These are phyloP conservation scores for Chlorodrepanis virens DNA, from an alignment of 2,113 vertebrate species.

Conservation along the genomic window DNA sequence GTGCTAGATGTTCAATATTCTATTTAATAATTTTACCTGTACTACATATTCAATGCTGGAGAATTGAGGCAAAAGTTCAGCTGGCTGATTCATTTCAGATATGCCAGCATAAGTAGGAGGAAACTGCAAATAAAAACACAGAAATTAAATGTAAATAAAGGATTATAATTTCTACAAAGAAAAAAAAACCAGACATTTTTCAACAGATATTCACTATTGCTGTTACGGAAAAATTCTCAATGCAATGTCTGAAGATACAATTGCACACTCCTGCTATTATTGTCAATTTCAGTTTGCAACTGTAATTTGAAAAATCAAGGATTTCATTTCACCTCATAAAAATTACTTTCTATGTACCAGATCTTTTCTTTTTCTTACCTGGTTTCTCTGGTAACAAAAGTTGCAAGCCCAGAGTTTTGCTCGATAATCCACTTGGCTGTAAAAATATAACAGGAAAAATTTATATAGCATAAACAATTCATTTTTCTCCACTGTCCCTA, in stretches of 20 bases:
- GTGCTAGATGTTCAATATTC: neutral
- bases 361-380: slow-evolving; percentile 76
- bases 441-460: slow-evolving; percentile 47
- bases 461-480: neutral
- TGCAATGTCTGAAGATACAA: neutral
- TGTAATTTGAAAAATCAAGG: neutral
- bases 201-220: neutral
- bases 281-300: neutral
- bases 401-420: slow-evolving; percentile 99
- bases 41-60: slow-evolving; percentile 99
- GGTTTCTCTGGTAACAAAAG: slow-evolving; percentile 98
- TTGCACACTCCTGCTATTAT: neutral
- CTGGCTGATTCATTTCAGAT: slow-evolving; percentile 95
- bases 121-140: slow-evolving; percentile 78
- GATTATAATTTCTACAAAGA: neutral
- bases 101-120: slow-evolving; percentile 96
- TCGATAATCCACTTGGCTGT: slow-evolving; percentile 96
- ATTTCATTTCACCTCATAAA: neutral
- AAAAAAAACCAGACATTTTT: neutral
- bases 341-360: neutral
- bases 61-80: slow-evolving; percentile 95
- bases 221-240: neutral
- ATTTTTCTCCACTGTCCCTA: neutral
- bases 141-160: neutral
- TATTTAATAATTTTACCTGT: slow-evolving; percentile 79